Evolutionary conservation across 2,888 invertebrate species (phyloP), one percentile per base, ranked within the genome.

Genomic region (Phlogophora meticulosa): DNA sequence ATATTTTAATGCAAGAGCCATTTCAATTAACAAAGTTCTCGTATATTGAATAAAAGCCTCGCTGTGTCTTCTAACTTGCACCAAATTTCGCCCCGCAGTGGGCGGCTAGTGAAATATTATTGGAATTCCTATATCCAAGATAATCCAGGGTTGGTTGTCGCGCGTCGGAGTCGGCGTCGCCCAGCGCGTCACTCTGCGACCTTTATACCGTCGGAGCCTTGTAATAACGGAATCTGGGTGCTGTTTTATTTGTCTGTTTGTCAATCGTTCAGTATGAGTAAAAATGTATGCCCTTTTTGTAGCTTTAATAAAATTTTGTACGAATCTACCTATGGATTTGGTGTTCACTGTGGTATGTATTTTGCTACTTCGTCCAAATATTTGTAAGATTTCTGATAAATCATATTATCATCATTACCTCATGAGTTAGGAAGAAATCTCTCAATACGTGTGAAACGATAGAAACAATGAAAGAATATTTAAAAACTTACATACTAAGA

Each of bases 21-120:
- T 42, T 53, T 15, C 32, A 58, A 58, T 20, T 3, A 11, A 15
- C 9, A 4, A 22, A 34, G 0, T 10, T 32, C 11, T 42, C 4
- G 10, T 11, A 11, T n/a, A 32, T 7, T 34, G 4, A 20, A 15
- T 11, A n/a, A n/a, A n/a, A n/a, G n/a, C 4, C 9, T 32, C 4
- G 22, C 13, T 20, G 7, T 45, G 28, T 32, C 53, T 51, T 34
- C 2, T 38, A 32, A 51, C 76, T 89, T 87, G 70, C 0, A 67
- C 84, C 85, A 69, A 63, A 60, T 20, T 45, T 72, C 62, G n/a
- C 56, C 74, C 78, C 59, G 38, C 76, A 80, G 78, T 78, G 78
- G 87, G 87, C 76, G 87, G 75, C 88, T 86, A 89, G 88, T 91
- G 88, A 93, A 93, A 93, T 93, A 92, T 93, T 92, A 93, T 92